Base-by-base conservation (phyloP, 2,888 invertebrate genomes). In the Cheilosia soror region DNA sequence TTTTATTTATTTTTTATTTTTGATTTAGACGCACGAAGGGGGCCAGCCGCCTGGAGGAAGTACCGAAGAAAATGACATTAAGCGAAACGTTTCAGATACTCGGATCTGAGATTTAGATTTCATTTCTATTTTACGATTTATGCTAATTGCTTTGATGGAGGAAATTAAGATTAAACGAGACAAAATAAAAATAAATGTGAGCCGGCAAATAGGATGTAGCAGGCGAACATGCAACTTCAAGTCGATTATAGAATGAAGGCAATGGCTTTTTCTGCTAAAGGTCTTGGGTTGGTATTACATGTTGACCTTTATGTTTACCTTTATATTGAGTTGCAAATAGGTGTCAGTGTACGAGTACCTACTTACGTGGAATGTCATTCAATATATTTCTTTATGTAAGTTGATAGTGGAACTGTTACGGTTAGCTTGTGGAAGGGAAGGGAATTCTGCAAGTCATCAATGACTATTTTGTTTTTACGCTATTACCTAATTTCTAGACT, bases 241-340 rank as follows among this genome's bases (percentile, higher is more conserved):
- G 25, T 27, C 33, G 44, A 60, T n/a, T n/a, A n/a, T 15, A 63
- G 49, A 63, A 51, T 57, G 25, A 25, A 53, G 42, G 40, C 42
- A 65, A 13, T 37, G 44, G 20, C 15, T 49, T 51, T 15, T 60
- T 66, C 55, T 60, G 37, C 37, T 60, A 72, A 81, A 85, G 77
- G 85, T 85, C 76, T 85, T 69, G 72, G 44, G 66, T 66, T 81
- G 72, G 76, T 76, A 66, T 72, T 72, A 72, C 49, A 55, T 44
- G 65, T 37, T 85, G 81, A 85, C 85, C 81, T 85, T 81, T 85
- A 7, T 69, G 65, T 27, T 49, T 53, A 71, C 51, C 15, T 44
- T 37, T 49, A 66, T 20, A 37, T 37, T 37, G 37, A 37, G 37
- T 40, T 51, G 49, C 62, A 71, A 5, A 11, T 53, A 71, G 49